Base-by-base conservation (phyloP, 2,113 vertebrate species). In the Empidonax traillii region DNA sequence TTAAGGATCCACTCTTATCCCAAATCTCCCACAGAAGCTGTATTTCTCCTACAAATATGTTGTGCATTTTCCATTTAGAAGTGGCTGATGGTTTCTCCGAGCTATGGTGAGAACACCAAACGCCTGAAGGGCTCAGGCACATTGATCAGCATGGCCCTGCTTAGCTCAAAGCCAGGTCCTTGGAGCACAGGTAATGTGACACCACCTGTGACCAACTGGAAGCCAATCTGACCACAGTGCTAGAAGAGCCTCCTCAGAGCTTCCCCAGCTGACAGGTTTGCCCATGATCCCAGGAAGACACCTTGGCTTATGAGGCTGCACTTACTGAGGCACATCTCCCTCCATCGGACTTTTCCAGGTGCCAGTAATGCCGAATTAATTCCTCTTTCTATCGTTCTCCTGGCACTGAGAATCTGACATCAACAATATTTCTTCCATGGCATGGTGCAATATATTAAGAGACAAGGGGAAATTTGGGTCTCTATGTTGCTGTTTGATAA, bases 281-380 rank as follows among this genome's bases (percentile, higher is more conserved):
- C 18, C n/a, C 31, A 12, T 2, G 31, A 14, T 18, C 33, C 30
- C 53, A 59, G 37, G 39, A 85, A 43, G 16, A 14, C 6, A 2
- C 31, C 49, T 68, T 37, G 55, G 14, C 15, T 76, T 55, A 10
- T 0, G 0, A 67, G 6, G 46, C 4, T 12, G 4, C 43, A 5
- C 33, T 77, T 19, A 2, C 8, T 2, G 0, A n/a, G 14, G 35
- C 24, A 13, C 19, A 25, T 25, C 30, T 61, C 31, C 41, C 39
- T 65, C 17, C 1, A 1, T 19, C 35, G 41, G 61, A 12, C 39
- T 11, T 44, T 89, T 53, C 41, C 49, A 78, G 41, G 19, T 37
- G 14, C 27, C 2, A 0, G 10, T n/a, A 37, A 22, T 4, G 1
- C 20, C 43, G 18, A 47, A 73, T 43, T 37, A 58, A 25, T 80